Evolutionary conservation across 2,888 invertebrate genomes (phyloP).

Genomic region (Mechanitis messenoides): DNA sequence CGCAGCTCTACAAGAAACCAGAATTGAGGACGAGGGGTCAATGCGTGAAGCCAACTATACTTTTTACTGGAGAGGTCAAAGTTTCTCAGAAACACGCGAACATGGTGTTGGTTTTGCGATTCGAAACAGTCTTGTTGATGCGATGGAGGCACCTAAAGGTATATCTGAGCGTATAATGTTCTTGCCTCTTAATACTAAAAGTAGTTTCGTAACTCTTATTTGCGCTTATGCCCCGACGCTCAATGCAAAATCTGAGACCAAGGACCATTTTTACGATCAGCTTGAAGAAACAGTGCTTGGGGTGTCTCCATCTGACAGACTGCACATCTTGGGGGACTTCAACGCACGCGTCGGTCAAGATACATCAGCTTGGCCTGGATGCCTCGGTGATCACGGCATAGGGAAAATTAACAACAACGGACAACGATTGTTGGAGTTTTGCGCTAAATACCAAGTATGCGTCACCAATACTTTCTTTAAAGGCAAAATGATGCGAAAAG

Average conservation of each 20-base stretch:
- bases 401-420: constrained; percentile 18
- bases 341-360: constrained; percentile 18
- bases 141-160: constrained; percentile 6
- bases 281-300: background rate
- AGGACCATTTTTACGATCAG: constrained; percentile 13
- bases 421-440: constrained; percentile 24
- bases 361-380: constrained; percentile 10
- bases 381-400: constrained; percentile 16
- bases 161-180: constrained; percentile 14
- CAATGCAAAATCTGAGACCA: constrained; percentile 6
- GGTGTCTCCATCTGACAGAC: background rate
- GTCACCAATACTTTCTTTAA: constrained; percentile 27
- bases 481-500: constrained; percentile 21
- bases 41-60: constrained; percentile 22
- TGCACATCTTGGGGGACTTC: constrained; percentile 16
- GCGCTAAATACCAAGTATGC: constrained; percentile 21
- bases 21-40: constrained; percentile 21
- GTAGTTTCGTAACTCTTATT: constrained; percentile 10
- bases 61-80: constrained; percentile 21
- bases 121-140: constrained; percentile 12
- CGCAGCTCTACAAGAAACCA: constrained; percentile 27
- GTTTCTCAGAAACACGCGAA: constrained; percentile 10
- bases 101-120: constrained; percentile 26
- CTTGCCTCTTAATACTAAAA: background rate
- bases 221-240: constrained; percentile 17